Conservation (phyloP, 1,140 invertebrate species). For the Papilio helenus region DNA sequence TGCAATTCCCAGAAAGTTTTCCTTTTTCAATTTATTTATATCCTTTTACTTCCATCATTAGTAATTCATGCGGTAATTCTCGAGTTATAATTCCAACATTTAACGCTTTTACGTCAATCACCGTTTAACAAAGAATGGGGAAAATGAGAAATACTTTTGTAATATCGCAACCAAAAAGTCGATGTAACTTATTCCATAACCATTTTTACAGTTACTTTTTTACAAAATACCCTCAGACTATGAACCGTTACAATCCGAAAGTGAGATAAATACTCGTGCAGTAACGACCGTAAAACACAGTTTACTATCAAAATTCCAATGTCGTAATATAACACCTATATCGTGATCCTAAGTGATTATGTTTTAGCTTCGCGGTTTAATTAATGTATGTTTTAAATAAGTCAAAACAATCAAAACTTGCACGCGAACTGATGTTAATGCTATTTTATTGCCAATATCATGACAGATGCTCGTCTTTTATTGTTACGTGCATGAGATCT, state of each 20-base stretch:
- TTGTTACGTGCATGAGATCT: conserved; percentile 12
- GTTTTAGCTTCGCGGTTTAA: conserved; percentile 30
- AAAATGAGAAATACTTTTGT: not conserved
- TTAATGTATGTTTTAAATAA: conserved; percentile 28
- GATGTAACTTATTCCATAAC: not conserved
- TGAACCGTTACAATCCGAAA: not conserved
- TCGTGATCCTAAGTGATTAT: conserved; percentile 19
- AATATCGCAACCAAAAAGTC: not conserved
- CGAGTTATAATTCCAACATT: not conserved
- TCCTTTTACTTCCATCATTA: conserved; percentile 16
- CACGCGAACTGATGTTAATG: conserved; percentile 7
- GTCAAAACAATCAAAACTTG: conserved; percentile 25
- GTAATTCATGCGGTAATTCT: not conserved
- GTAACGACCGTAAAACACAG: not conserved
- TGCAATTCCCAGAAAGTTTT: conserved; percentile 30
- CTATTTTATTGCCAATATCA: conserved; percentile 17
- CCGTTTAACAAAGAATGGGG: not conserved
- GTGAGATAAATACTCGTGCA: not conserved
- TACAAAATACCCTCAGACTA: not conserved
- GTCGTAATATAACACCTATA: conserved; percentile 18
- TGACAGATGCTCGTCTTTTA: not conserved
- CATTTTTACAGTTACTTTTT: too few species aligned
- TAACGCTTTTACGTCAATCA: not conserved
- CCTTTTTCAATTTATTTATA: not conserved
- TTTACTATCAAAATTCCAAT: conserved; percentile 13